phyloP scores from a whole-genome alignment of 2,113 vertebrate species.

The Rostratula benghalensis region DNA sequence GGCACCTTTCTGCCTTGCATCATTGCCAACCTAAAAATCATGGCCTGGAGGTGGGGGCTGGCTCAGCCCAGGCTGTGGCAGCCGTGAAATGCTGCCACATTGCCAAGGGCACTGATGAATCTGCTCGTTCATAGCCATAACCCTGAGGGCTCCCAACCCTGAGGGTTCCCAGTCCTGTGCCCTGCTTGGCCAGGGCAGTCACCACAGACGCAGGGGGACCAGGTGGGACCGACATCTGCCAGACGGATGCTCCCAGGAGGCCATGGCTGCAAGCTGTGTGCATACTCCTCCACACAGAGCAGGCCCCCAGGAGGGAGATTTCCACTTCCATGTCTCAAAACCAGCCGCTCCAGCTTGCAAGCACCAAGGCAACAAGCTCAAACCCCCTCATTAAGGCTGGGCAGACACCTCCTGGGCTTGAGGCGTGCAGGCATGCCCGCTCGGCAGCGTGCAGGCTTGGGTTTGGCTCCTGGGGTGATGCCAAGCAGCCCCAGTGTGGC shows the following conservation, averaged over 20 bases:
- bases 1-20: slow-evolving; percentile 42
- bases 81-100: rapidly evolving
- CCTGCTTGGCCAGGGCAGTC: rapidly evolving
- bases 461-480: rapidly evolving
- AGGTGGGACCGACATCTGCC: rapidly evolving
- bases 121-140: rapidly evolving
- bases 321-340: neutral
- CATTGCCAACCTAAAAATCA: slow-evolving; percentile 50
- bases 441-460: rapidly evolving
- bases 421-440: neutral
- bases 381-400: neutral
- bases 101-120: neutral
- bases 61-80: neutral
- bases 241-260: rapidly evolving
- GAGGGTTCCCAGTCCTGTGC: neutral
- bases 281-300: neutral
- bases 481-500: neutral
- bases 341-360: neutral
- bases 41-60: neutral
- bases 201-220: rapidly evolving
- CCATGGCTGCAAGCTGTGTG: neutral
- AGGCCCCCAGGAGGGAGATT: neutral
- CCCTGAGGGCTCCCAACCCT: neutral
- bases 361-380: neutral
- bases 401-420: neutral